Base-by-base conservation (phyloP, 2,797 vertebrate species). In the Aratinga solstitialis region DNA sequence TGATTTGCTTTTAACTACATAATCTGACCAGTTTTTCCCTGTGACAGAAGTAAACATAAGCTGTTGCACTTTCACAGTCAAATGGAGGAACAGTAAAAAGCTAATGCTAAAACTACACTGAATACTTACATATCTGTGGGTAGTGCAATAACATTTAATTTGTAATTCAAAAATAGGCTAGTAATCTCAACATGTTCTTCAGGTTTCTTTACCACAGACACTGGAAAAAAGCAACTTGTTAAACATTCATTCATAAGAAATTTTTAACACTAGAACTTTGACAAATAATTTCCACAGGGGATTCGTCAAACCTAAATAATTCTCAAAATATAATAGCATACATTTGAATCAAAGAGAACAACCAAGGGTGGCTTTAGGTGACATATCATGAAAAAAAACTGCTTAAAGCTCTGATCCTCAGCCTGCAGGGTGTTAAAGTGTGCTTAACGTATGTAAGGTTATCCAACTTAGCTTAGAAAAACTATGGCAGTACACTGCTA, bases 161-260 rank as follows among this genome's bases (percentile, higher is more conserved):
- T 96, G 67, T 97, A 96, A 97, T 98, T 98, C 42, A 99, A 95
- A 97, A 99, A 99, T 13, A 98, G 97, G 88, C 98, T 99, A 97
- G 98, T 97, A 89, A 99, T 98, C 93, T 99, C 98, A 89, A 99
- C 90, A 88, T 99, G 98, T 90, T 98, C 97, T 61, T 99, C 98
- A 67, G 98, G 97, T 95, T 99, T 98, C 94, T 98, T 97, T 79
- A 97, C 76, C 73, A 96, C 38, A 29, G 93, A 45, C 81, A 98
- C 99, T 99, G 95, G 62, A 94, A 91, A 81, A 87, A 59, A 58
- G 0, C 6, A 94, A 54, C 7, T 65, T 72, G 22, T 91, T 86
- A 82, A 75, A 87, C 53, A 81, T 8, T 48, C 22, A 63, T 71
- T 59, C 5, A 26, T 16, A 81, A 40, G 20, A 66, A 71, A 63